Conservation (phyloP, 2,797 vertebrate species). For the Intellagama lesueurii region DNA sequence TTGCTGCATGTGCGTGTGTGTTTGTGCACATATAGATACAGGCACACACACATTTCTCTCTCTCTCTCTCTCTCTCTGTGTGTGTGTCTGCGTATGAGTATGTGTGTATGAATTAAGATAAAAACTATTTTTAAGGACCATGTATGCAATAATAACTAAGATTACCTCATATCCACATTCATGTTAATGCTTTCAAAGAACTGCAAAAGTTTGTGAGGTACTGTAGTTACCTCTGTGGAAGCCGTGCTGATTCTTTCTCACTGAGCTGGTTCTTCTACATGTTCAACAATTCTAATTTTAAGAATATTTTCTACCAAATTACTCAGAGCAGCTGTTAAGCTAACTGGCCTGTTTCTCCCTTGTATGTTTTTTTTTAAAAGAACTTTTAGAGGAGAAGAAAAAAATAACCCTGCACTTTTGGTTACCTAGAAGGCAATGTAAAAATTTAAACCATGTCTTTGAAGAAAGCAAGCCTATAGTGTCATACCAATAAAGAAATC, state of each 20-base stretch:
- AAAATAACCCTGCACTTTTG: neutral
- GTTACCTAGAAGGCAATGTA: neutral
- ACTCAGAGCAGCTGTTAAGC: neutral
- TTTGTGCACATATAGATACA: too few relatives aligned
- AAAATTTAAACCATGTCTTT: neutral
- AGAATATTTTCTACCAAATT: neutral
- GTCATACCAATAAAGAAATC: conserved; percentile 37
- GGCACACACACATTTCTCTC: too few relatives aligned
- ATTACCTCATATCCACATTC: neutral
- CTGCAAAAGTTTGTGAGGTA: neutral
- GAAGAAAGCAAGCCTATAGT: conserved; percentile 28
- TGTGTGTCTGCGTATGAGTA: too few relatives aligned
- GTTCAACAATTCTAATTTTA: neutral
- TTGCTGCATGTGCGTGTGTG: too few relatives aligned
- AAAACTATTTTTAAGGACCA: neutral
- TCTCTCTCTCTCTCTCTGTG: too few relatives aligned
- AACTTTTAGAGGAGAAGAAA: neutral
- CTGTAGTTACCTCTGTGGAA: neutral
- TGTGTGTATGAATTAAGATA: too few relatives aligned
- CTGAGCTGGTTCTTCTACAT: neutral
- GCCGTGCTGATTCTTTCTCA: neutral
- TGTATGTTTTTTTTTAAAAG: neutral
- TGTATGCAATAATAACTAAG: neutral
- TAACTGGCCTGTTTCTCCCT: neutral
- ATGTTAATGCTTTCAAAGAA: neutral